Evolutionary conservation across 23 tunicate species (phyloP).

Genomic region (Ciona savignyi): DNA sequence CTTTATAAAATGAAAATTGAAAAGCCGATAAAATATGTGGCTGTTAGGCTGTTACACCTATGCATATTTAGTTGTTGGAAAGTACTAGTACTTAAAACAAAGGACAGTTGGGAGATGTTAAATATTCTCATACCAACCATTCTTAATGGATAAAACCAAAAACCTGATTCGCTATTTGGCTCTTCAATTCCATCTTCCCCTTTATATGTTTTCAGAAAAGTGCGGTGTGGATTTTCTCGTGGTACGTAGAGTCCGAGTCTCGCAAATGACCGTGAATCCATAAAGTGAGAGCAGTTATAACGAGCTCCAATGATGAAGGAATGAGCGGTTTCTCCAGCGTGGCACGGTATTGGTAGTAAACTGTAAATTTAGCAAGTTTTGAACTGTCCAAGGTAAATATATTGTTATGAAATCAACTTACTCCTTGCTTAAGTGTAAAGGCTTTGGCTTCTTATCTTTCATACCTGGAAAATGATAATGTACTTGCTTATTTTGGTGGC

Average conservation of each 20-base stretch:
- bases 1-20: no score
- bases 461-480: constrained; percentile 40
- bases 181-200: constrained; percentile 52
- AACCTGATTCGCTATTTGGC: constrained; percentile 39
- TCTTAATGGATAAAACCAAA: no score
- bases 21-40: no score
- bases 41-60: no score
- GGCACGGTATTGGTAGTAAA: constrained; percentile 73
- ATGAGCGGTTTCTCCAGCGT: constrained; percentile 68
- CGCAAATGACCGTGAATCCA: constrained; percentile 74
- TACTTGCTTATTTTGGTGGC: neutral
- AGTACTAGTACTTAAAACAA: no score
- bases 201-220: constrained; percentile 63
- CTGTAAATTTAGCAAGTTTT: constrained; percentile 7
- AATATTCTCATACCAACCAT: no score
- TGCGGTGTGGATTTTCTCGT: constrained; percentile 45
- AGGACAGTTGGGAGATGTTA: no score
- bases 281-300: constrained; percentile 59
- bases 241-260: constrained; percentile 79
- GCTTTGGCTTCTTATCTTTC: constrained; percentile 50
- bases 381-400: no score
- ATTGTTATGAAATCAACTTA: constrained; percentile 16
- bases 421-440: constrained; percentile 64
- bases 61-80: no score
- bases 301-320: constrained; percentile 79